Evolutionary conservation across 1,140 invertebrate species (phyloP), one percentile per base, ranked within the genome.

Genomic region (Sminthurides bifidus): DNA sequence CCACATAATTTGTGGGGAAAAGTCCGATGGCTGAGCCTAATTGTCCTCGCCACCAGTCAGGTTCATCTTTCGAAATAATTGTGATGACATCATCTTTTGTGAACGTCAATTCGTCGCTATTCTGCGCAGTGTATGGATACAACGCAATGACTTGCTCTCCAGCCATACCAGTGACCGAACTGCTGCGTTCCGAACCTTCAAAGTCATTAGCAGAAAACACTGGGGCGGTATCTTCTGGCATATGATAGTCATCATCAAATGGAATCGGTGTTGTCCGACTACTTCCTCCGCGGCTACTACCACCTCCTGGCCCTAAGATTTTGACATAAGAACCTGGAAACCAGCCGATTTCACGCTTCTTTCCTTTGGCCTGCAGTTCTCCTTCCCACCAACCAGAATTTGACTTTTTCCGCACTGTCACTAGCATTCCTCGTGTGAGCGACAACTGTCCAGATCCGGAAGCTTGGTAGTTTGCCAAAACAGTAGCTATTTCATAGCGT

Each of bases 321-420:
- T 95, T 96, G 0, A 98, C 92, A 69, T 96, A 97, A 44, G 88
- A 90, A 14, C 92, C 92, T 8, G 93, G 93, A 71, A 97, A 97
- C 92, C 93, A 98, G 3, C 93, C 93, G 52, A 94, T 82, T 74
- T 94, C 89, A 49, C 88, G 76, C 68, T 92, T 92, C 63, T 91
- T 83, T n/a, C 93, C 93, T 71, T 93, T 90, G 14, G 88, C 80
- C 80, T 96, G 92, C 24, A 98, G 73, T 73, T 98, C 95, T 43
- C 95, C 95, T 78, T 98, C 94, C 95, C 95, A 98, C 94, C 94
- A 98, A 21, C 93, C 93, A 60, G 87, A 88, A 51, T 89, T 82
- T 8, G 88, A 90, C 69, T 97, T 98, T 72, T 96, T 96, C 14
- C 92, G 77, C 15, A 99, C 88, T 76, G 92, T 86, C 44, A 99